phyloP scores from a whole-genome alignment of 1,140 invertebrate species.

The Drosophila albomicans region DNA sequence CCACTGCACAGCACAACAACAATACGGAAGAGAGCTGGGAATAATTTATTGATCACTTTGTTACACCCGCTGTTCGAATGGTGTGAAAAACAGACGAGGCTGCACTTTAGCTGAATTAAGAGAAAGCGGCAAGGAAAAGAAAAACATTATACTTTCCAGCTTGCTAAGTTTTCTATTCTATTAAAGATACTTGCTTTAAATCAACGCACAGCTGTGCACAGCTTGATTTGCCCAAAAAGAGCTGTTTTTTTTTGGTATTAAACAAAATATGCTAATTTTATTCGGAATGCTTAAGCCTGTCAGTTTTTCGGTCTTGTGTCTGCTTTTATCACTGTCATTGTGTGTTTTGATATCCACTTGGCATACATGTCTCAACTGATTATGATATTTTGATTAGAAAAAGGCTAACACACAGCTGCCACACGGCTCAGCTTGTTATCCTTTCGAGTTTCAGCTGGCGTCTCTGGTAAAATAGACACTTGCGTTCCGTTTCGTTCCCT shows the following conservation, averaged over 20 bases:
- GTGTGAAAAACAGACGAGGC: constrained; percentile 8
- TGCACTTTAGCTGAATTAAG: constrained; percentile 10
- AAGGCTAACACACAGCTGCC: constrained; percentile 10
- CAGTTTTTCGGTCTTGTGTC: constrained; percentile 5
- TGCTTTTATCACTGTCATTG: constrained; percentile 14
- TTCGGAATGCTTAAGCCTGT: background rate
- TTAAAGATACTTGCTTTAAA: background rate
- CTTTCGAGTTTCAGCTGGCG: background rate
- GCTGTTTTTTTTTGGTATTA: background rate
- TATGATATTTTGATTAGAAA: constrained; percentile 24
- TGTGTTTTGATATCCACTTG: constrained; percentile 2
- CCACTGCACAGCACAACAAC: constrained; percentile 28
- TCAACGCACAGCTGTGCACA: background rate
- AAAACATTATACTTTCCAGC: constrained; percentile 2
- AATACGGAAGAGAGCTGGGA: constrained; percentile 26
- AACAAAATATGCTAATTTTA: constrained; percentile 14
- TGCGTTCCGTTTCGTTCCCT: too few relatives aligned
- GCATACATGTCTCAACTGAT: constrained; percentile 21
- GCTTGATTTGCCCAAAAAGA: background rate
- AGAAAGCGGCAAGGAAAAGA: background rate
- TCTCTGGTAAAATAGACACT: background rate
- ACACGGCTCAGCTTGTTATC: constrained; percentile 1
- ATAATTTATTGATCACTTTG: constrained; percentile 73
- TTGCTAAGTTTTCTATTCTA: background rate
- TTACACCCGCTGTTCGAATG: constrained; percentile 33